phyloP scores from a whole-genome alignment of 2,888 invertebrate species.

The Chrysotoxum bicinctum region DNA sequence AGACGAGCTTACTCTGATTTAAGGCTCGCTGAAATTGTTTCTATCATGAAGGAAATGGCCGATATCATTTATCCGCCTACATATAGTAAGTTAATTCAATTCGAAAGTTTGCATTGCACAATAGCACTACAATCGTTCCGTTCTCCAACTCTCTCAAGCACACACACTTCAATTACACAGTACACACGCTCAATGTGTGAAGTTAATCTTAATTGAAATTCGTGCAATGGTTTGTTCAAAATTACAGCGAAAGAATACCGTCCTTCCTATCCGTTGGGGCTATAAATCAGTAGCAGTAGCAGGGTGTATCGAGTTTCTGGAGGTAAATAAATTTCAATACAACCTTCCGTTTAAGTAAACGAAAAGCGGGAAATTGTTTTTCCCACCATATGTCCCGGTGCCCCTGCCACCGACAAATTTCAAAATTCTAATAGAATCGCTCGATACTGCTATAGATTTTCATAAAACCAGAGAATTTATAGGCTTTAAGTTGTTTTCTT shows the following conservation, averaged over 20 bases:
- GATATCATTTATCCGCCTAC: slow-evolving; percentile 20
- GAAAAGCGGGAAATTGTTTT: slow-evolving; percentile 19
- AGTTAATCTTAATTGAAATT: slow-evolving; percentile 71
- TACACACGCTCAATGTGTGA: slow-evolving; percentile 16
- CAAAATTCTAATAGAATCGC: slow-evolving; percentile 64
- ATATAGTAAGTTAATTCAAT: slow-evolving; percentile 7
- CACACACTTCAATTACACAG: not conserved
- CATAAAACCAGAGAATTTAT: slow-evolving; percentile 8
- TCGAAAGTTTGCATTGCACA: slow-evolving; percentile 17
- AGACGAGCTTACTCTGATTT: slow-evolving; percentile 60
- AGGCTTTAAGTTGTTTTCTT: not conserved
- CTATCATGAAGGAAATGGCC: slow-evolving; percentile 55
- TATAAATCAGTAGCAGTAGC: slow-evolving; percentile 29
- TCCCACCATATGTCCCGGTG: slow-evolving; percentile 12
- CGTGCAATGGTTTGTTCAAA: slow-evolving; percentile 65
- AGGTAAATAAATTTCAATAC: slow-evolving; percentile 30
- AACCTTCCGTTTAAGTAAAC: not conserved
- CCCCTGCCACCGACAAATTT: slow-evolving; percentile 53
- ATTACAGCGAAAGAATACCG: slow-evolving; percentile 53
- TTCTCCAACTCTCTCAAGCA: not conserved
- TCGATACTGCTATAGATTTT: slow-evolving; percentile 40
- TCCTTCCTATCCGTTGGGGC: slow-evolving; percentile 46
- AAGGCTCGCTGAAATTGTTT: slow-evolving; percentile 58
- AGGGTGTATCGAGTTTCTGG: slow-evolving; percentile 10
- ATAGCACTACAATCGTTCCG: not conserved